These are phyloP conservation scores for Menura novaehollandiae DNA, from an alignment of 2,113 vertebrate genomes.

Conservation along the genomic window DNA sequence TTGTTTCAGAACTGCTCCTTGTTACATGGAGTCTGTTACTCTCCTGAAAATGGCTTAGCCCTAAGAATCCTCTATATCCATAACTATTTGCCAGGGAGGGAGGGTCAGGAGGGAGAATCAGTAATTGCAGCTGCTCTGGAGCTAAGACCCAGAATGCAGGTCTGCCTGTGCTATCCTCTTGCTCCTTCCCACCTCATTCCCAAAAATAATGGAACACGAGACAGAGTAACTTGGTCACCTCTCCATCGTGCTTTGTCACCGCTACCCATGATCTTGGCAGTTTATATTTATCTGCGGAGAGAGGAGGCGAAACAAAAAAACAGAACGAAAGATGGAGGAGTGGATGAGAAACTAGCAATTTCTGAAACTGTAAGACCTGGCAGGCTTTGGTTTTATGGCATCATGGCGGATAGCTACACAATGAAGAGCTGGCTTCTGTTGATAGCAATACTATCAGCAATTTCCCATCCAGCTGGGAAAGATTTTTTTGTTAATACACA, in stretches of 20 bases:
- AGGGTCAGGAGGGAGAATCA: background rate
- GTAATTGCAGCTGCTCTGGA: background rate
- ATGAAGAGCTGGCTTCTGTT: background rate
- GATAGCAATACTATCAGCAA: slow-evolving; percentile 23
- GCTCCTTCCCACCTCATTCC: background rate
- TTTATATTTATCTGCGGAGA: background rate
- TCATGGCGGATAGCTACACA: background rate
- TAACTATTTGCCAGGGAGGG: background rate
- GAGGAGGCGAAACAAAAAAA: background rate
- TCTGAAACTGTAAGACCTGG: background rate
- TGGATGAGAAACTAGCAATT: slow-evolving; percentile 2
- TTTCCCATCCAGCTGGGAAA: slow-evolving; percentile 60
- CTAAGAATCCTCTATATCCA: background rate
- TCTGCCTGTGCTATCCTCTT: background rate
- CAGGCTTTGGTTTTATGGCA: slow-evolving; percentile 4
- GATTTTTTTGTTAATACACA: slow-evolving; percentile 59
- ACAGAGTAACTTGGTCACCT: background rate
- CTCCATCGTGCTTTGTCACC: background rate
- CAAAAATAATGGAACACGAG: background rate
- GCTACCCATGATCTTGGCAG: background rate
- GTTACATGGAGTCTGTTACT: background rate
- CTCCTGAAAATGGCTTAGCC: background rate
- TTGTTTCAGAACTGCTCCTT: background rate
- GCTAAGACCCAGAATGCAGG: background rate
- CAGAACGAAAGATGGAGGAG: background rate